Percentiles rank a stretch among this genome's conserved stretches.
Conservation (phyloP, 2,888 invertebrate species). For the Osedax frankpressi region DNA sequence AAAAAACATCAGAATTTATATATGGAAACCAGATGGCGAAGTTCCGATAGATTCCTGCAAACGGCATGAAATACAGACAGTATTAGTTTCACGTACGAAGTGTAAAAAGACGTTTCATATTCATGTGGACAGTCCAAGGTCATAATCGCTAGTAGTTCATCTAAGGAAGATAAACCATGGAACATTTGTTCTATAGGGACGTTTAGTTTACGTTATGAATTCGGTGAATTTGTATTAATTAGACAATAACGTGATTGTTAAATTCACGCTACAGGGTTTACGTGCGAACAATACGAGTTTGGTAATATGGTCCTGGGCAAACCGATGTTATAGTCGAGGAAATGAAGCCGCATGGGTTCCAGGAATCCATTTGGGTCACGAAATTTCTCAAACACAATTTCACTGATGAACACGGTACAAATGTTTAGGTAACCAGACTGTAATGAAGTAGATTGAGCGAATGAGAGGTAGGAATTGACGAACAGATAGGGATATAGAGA, state of each 20-base stretch:
- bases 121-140: conserved; percentile 35
- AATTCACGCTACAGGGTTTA: too few relatives aligned
- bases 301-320: conserved; percentile 22
- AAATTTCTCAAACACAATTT: conserved; percentile 69
- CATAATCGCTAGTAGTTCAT: conserved; percentile 51
- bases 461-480: too few relatives aligned
- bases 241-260: too few relatives aligned
- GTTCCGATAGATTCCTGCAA: conserved; percentile 71
- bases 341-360: conserved; percentile 62
- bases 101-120: conserved; percentile 53
- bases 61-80: conserved; percentile 70
- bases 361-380: conserved; percentile 57
- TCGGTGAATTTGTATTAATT: too few relatives aligned
- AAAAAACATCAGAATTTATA: too few relatives aligned
- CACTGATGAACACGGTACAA: conserved; percentile 63
- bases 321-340: conserved; percentile 67
- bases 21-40: conserved; percentile 70
- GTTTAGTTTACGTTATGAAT: too few relatives aligned
- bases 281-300: too few relatives aligned
- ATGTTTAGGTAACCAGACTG: conserved; percentile 55
- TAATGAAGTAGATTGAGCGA: too few relatives aligned
- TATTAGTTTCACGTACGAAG: conserved; percentile 67
- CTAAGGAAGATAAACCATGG: conserved; percentile 44
- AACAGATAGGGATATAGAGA: conserved; percentile 55
- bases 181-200: too few relatives aligned